Percentiles rank a stretch among this genome's conserved stretches.
phyloP scores from a whole-genome alignment of 1,140 invertebrate species.

The Tetramorium parvispinum region DNA sequence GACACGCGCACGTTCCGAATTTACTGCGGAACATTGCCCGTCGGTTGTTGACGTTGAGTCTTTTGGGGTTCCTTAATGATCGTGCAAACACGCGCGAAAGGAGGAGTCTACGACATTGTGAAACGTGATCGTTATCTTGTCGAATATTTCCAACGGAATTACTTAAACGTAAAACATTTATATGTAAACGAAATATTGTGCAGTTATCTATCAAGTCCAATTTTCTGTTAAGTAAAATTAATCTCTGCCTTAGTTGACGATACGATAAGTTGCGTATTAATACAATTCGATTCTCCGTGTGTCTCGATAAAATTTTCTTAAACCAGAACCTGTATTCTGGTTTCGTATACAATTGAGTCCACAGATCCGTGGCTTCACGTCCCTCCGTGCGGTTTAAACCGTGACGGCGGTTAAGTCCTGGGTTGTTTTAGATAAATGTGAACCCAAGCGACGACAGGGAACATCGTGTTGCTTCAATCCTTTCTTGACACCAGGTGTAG shows the following conservation, averaged over 20 bases:
- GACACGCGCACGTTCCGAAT: slow-evolving; percentile 71
- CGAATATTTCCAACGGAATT: background rate
- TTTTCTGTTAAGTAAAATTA: background rate
- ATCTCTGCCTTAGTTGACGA: background rate
- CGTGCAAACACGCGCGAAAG: background rate
- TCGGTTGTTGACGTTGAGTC: slow-evolving; percentile 42
- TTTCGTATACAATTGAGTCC: background rate
- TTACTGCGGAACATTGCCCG: slow-evolving; percentile 61
- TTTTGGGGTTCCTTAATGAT: slow-evolving; percentile 44
- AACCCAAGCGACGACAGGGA: slow-evolving; percentile 50
- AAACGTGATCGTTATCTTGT: background rate
- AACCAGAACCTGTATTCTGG: background rate
- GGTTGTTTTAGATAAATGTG: slow-evolving; percentile 49
- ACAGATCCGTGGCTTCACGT: slow-evolving; percentile 13
- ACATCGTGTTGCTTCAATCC: slow-evolving; percentile 64
- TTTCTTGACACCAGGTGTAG: slow-evolving; percentile 74
- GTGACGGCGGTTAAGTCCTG: background rate
- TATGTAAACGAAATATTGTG: background rate
- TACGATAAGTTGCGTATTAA: too few species aligned
- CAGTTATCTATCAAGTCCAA: background rate
- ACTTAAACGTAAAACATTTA: background rate
- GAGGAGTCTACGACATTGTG: background rate
- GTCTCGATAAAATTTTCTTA: background rate
- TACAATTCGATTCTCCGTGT: background rate
- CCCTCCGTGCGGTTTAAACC: background rate